phyloP scores from a whole-genome alignment of 2,888 invertebrate species.

The Allolobophora icterica region DNA sequence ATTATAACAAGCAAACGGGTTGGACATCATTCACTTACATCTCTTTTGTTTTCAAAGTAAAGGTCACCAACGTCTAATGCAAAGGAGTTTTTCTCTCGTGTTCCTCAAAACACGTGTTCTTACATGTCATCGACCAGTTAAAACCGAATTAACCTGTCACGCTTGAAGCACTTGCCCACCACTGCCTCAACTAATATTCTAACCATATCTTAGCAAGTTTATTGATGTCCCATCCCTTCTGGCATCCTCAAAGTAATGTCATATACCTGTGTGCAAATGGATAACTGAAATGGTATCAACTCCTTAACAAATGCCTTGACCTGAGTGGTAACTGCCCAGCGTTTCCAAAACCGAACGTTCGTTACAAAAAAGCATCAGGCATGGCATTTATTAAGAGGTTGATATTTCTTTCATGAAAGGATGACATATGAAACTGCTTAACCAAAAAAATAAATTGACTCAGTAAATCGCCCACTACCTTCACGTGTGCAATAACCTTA shows the following conservation, averaged over 20 bases:
- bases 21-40: not conserved
- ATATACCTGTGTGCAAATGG: not conserved
- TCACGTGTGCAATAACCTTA: not conserved
- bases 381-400: constrained; percentile 9
- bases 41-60: not conserved
- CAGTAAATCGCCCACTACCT: not conserved
- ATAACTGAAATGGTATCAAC: not conserved
- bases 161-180: not conserved
- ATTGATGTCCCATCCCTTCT: not conserved
- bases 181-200: not conserved
- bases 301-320: not conserved
- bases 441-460: not conserved
- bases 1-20: not conserved
- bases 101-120: not conserved
- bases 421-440: not conserved
- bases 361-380: not conserved
- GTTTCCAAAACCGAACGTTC: not conserved
- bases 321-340: not conserved
- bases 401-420: not conserved
- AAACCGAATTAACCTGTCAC: not conserved
- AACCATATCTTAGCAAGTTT: not conserved
- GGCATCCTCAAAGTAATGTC: not conserved
- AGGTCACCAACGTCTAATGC: not conserved
- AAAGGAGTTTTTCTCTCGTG: not conserved
- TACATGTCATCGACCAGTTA: not conserved